Evolutionary conservation across 2,888 invertebrate species (phyloP), one percentile per base, ranked within the genome.

Genomic region (Cephonodes hylas): DNA sequence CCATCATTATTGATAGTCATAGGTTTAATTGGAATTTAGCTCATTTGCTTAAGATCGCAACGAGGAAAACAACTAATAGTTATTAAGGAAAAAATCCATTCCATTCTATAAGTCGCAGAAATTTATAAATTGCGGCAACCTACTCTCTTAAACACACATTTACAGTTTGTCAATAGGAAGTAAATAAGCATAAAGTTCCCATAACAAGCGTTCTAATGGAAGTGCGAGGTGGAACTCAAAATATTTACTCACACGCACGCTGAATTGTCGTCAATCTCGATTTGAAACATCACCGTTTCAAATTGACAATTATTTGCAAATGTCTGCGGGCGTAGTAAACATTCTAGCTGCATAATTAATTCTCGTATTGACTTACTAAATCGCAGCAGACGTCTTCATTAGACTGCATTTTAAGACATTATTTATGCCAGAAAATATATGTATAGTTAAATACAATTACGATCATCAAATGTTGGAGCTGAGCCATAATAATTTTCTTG

Each of bases 221-320:
- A 65, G 20, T 15, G 2, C 57, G 27, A 31, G 25, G 20, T n/a
- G n/a, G 62, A 61, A 45, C 58, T 65, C 63, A 72, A 74, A 81
- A 81, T 72, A 76, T 79, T 78, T 73, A 75, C 71, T 61, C 53
- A 64, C 62, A 60, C 64, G 46, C 67, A 75, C 75, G 74, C 72
- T 74, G 71, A 72, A 72, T 70, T 71, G 64, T 70, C 68, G 69
- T 64, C 65, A 64, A 67, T 65, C 62, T 62, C 63, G 68, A 68
- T 66, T 62, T 69, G 59, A 64, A 59, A 64, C 71, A 58, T 69
- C 45, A 4, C 7, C 42, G 42, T 46, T 61, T 42, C 23, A 34
- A 46, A 46, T 60, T 34, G 23, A 15, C 18, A 46, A 25, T 42
- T 42, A 53, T 60, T 38, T 10, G 59, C 34, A 15, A 10, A 23